phyloP scores from a whole-genome alignment of 2,888 invertebrate species.

The Lissonota sp. region DNA sequence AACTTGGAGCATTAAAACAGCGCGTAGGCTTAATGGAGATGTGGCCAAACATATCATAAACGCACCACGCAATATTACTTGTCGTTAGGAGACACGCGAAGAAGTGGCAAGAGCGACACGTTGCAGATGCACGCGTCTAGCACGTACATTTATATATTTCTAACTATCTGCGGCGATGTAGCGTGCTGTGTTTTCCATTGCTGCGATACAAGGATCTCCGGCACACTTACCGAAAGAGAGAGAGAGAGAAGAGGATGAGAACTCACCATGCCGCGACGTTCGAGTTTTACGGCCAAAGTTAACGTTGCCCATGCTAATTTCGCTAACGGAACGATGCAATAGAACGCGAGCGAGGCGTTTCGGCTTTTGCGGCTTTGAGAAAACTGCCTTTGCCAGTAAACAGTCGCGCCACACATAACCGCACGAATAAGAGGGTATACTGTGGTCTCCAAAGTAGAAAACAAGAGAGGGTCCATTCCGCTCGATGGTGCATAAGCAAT shows the following conservation, averaged over 20 bases:
- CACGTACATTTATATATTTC: slow-evolving; percentile 16
- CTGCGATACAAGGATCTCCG: slow-evolving; percentile 23
- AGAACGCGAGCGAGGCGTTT: slow-evolving; percentile 45
- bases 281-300: slow-evolving; percentile 65
- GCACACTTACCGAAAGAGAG: slow-evolving; percentile 12
- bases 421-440: slow-evolving; percentile 15
- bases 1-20: slow-evolving; percentile 54
- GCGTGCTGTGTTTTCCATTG: slow-evolving; percentile 30
- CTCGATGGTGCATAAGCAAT: slow-evolving; percentile 16
- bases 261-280: slow-evolving; percentile 49
- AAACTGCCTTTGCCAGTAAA: slow-evolving; percentile 36
- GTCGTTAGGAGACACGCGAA: slow-evolving; percentile 28
- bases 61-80: slow-evolving; percentile 55
- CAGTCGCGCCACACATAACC: no score
- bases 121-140: slow-evolving; percentile 9
- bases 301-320: slow-evolving; percentile 67
- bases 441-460: slow-evolving; percentile 40
- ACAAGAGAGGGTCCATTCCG: slow-evolving; percentile 34
- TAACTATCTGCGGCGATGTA: slow-evolving; percentile 26
- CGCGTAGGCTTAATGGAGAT: slow-evolving; percentile 62
- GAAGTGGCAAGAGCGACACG: slow-evolving; percentile 11
- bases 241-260: slow-evolving; percentile 4
- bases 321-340: slow-evolving; percentile 61
- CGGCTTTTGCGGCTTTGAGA: slow-evolving; percentile 62
- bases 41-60: slow-evolving; percentile 62